Evolutionary conservation across 2,113 vertebrate species (phyloP), one percentile per base, ranked within the genome.

Genomic region (Zosterops pallidus): DNA sequence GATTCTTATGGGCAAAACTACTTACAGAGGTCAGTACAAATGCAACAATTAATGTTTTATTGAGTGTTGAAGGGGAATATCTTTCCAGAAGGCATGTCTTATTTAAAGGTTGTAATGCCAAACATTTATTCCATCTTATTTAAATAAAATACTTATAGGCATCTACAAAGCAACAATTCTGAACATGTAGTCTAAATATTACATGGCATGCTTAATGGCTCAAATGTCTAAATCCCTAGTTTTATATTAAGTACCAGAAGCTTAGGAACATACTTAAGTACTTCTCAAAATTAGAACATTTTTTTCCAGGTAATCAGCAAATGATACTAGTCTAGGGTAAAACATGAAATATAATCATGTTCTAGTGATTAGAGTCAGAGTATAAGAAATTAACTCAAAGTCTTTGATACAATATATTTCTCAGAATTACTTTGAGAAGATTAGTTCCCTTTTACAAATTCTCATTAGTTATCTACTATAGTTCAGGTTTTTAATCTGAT

Each of bases 311-410:
- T 95, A 94, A 95, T 96, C 80, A 92, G 53, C n/a, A 92, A 89
- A 50, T 60, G 9, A 95, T 95, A 89, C 26, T n/a, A 86, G 76
- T 88, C 55, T 76, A 83, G 68, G 78, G 60, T 89, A 86, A 86
- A 96, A 96, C 80, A 95, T 86, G 63, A 93, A 97, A 92, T 87
- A 89, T 87, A 89, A 67, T 77, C 80, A 80, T 67, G 42, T 68
- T 75, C 46, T 28, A 68, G 65, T 89, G 83, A 95, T 96, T 93
- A 94, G 49, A 87, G 67, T 10, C 72, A 95, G 52, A 86, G 75
- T 90, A 86, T 65, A 91, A 96, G 92, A 96, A 93, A 95, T 95
- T 94, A 95, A 71, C 86, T 93, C 67, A 17, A 80, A 85, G 44
- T 74, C 79, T 89, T 91, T 89, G 95, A 74, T 67, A 42, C 33